phyloP scores from a whole-genome alignment of 2,888 invertebrate species.

The Neoscelio sp. region DNA sequence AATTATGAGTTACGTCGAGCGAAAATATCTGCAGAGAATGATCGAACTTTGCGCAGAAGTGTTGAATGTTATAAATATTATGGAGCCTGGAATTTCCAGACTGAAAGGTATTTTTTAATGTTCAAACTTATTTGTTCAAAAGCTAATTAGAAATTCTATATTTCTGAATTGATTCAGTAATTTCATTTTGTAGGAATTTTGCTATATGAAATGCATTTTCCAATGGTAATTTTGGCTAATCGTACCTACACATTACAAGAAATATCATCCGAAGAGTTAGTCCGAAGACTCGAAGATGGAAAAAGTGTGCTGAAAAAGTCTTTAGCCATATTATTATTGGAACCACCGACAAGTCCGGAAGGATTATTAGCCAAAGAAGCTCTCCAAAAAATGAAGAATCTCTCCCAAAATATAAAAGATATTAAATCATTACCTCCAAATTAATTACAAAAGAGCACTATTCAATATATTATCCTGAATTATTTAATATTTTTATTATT shows the following conservation, averaged over 20 bases:
- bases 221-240: slow-evolving; percentile 87
- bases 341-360: slow-evolving; percentile 89
- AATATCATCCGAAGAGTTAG: slow-evolving; percentile 85
- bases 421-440: slow-evolving; percentile 65
- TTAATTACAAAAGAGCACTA: slow-evolving; percentile 13
- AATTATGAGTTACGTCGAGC: slow-evolving; percentile 78
- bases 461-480: background rate
- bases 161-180: too few species aligned
- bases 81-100: slow-evolving; percentile 90
- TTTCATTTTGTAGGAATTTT: slow-evolving; percentile 86
- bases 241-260: slow-evolving; percentile 86
- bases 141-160: background rate
- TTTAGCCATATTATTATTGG: slow-evolving; percentile 88
- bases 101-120: slow-evolving; percentile 87
- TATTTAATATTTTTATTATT: too few species aligned
- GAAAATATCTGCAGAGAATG: slow-evolving; percentile 86
- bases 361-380: slow-evolving; percentile 88
- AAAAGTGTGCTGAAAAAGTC: slow-evolving; percentile 86
- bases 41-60: slow-evolving; percentile 88
- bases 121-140: too few species aligned
- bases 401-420: slow-evolving; percentile 84
- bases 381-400: slow-evolving; percentile 86
- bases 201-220: slow-evolving; percentile 90
- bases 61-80: slow-evolving; percentile 86
- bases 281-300: slow-evolving; percentile 85